Base-by-base conservation (phyloP, 2,113 vertebrate genomes). In the Pseudois nayaur region DNA sequence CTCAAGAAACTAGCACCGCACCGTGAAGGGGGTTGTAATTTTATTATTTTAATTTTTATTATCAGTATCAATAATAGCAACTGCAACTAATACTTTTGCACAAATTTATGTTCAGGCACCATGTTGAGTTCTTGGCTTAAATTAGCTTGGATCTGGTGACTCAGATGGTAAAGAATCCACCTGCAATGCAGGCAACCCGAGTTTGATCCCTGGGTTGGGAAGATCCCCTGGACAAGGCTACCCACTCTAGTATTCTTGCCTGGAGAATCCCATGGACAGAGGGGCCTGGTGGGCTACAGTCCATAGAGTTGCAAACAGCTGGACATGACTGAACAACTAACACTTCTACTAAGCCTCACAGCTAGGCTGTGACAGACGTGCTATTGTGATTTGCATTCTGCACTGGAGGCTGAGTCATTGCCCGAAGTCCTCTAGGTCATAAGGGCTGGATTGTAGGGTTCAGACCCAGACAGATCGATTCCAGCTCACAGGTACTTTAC, bases 301-400 rank as follows among this genome's bases (percentile, higher is more conserved):
- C n/a, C 67, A 71, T 36, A 40, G 67, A 36, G 67, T 40, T 71
- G 67, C n/a, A 71, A 71, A 71, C 2, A 71, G 19, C 67, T 40
- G 10, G n/a, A 71, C 19, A 40, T 71, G 67, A 71, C 19, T 71
- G 67, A 40, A n/a, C 10, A 36, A 23, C n/a, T 71, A 71, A 71
- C n/a, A 40, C n/a, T 12, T 40, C 19, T 71, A 12, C 67, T 40
- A 11, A 40, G 31, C 50, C 64, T 86, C 10, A 1, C 17, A 23
- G 2, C 16, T 50, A 13, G 48, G 40, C 81, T 40, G 33, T 25
- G 54, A n/a, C 7, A 1, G 3, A 12, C 0, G 31, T 3, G 3
- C 31, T 12, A 0, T 55, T 8, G 23, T 10, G 21, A 62, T 19
- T 36, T 1, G 0, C n/a, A 2, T 23, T 23, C 19, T 29, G 1